phyloP scores from a whole-genome alignment of 1,140 invertebrate species.

The Eueides isabella region DNA sequence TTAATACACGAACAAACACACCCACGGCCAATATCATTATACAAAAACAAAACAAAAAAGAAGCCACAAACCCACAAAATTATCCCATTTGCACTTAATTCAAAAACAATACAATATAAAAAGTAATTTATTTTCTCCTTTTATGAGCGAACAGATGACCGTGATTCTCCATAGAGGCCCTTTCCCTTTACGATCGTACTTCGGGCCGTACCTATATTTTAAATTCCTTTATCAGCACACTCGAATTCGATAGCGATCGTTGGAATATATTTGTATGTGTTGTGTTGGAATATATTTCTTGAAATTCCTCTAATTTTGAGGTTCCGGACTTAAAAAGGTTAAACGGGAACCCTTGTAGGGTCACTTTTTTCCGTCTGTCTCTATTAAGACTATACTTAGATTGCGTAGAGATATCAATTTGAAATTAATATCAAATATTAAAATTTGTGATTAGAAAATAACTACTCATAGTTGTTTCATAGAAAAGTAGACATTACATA shows the following conservation, averaged over 20 bases:
- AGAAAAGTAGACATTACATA: too few relatives aligned
- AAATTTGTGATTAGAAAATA: too few relatives aligned
- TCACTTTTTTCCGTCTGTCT: too few relatives aligned
- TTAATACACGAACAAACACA: neutral
- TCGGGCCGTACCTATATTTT: slow-evolving; percentile 22
- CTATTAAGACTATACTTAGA: too few relatives aligned
- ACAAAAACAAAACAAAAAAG: neutral
- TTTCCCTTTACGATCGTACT: slow-evolving; percentile 13
- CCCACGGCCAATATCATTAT: neutral
- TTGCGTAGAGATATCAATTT: too few relatives aligned
- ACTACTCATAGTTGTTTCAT: too few relatives aligned
- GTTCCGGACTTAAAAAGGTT: too few relatives aligned
- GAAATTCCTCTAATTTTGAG: neutral
- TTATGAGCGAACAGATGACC: slow-evolving; percentile 4
- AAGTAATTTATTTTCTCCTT: neutral
- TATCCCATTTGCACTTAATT: slow-evolving; percentile 12
- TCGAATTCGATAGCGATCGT: slow-evolving; percentile 23
- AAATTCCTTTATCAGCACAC: slow-evolving; percentile 24
- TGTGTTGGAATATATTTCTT: neutral
- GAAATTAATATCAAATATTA: too few relatives aligned
- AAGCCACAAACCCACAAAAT: neutral
- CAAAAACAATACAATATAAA: slow-evolving; percentile 6
- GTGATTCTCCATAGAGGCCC: slow-evolving; percentile 19
- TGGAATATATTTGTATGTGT: slow-evolving; percentile 3
- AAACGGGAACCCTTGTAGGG: too few relatives aligned